Percentiles rank a stretch among this genome's conserved stretches.
Conservation (phyloP, 2,888 invertebrate species). For the Falcaria lacertinaria region DNA sequence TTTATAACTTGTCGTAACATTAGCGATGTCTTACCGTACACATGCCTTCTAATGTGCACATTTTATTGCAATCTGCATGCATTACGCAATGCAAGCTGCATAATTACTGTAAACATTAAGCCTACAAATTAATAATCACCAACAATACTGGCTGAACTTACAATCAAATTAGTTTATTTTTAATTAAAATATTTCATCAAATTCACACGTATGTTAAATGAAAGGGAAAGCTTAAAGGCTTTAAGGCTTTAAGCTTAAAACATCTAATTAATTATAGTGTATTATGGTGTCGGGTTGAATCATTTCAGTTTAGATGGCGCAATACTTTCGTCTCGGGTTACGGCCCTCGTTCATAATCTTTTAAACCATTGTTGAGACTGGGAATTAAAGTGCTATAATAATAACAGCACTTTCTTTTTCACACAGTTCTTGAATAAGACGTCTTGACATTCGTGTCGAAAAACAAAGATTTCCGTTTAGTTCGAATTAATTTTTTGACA, state of each 20-base stretch:
- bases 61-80: too few species aligned
- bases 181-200: constrained; percentile 29
- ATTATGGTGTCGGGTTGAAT: constrained; percentile 34
- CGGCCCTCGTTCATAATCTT: constrained; percentile 24
- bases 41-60: too few species aligned
- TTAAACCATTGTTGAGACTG: constrained; percentile 24
- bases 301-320: constrained; percentile 44
- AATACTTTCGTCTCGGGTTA: constrained; percentile 49
- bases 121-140: too few species aligned
- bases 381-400: constrained; percentile 24
- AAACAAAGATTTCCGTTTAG: too few species aligned
- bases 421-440: not conserved
- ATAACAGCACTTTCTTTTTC: constrained; percentile 4
- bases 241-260: too few species aligned
- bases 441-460: too few species aligned
- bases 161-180: constrained; percentile 5
- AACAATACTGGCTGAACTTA: too few species aligned
- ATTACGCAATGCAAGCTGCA: too few species aligned
- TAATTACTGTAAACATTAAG: too few species aligned
- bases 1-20: too few species aligned
- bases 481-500: too few species aligned
- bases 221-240: constrained; percentile 42
- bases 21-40: too few species aligned
- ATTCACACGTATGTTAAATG: constrained; percentile 30
- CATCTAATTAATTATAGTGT: constrained; percentile 51